Evolutionary conservation across 2,797 vertebrate genomes (phyloP).

Genomic region (Lacerta agilis): DNA sequence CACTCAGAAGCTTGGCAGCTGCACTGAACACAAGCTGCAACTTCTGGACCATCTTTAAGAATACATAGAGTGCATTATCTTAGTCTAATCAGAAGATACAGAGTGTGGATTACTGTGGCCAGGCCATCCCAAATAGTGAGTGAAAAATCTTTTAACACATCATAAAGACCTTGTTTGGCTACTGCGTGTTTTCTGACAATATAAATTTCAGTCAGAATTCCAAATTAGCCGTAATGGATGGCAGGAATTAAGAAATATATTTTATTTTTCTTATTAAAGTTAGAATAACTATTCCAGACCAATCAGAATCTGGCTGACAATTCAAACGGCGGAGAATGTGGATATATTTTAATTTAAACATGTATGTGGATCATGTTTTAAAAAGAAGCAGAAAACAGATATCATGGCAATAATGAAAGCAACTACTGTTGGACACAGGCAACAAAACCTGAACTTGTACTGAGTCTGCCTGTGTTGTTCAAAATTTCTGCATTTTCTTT

Average conservation of each 20-base stretch:
- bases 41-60: too few species aligned
- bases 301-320: background rate
- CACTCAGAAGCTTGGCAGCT: too few species aligned
- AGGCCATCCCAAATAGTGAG: background rate
- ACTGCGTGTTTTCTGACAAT: background rate
- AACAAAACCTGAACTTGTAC: background rate
- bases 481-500: background rate
- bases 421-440: background rate
- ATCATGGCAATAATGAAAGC: background rate
- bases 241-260: background rate
- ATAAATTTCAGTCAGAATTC: background rate
- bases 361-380: background rate
- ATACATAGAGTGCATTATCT: too few species aligned
- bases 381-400: background rate
- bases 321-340: background rate
- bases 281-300: background rate
- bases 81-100: too few species aligned
- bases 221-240: background rate
- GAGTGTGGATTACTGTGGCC: too few species aligned
- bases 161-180: background rate
- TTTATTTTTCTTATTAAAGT: background rate
- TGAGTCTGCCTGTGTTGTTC: background rate
- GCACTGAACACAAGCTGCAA: too few species aligned
- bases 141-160: background rate
- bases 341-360: background rate